Base-by-base conservation (phyloP, 2,888 invertebrate species). In the Bombylius major region DNA sequence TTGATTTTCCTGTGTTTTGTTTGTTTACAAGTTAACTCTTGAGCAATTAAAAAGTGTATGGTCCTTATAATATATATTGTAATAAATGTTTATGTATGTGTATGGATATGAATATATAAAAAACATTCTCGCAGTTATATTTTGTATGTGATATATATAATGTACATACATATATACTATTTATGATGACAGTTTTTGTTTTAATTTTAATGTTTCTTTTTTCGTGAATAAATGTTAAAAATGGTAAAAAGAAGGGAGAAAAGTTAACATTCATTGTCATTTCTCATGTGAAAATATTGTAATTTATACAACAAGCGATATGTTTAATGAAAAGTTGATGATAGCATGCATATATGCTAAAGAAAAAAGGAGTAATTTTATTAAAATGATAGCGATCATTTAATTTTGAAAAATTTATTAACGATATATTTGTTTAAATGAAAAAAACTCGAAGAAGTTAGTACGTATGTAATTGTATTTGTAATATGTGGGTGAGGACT, bases 21-120 rank as follows among this genome's bases (percentile, higher is more conserved):
- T 59, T 59, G 58, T 63, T 64, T 66, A 64, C 66, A 65, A 69
- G 66, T 69, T 67, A 70, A 66, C 67, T 66, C 63, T 67, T 65
- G 68, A 71, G 69, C 71, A 72, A 71, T 71, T 71, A 71, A 71
- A 70, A 69, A 70, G 62, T 49, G 53, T 48, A 47, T 44, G 47
- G 42, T 53, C 31, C 48, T 42, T 42, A 42, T 42, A 42, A 42
- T 42, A 11, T 39, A 11, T 42, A 42, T 4, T 11, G 11, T 11
- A 4, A 42, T 36, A 9, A 8, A 36, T 9, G 36, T 8, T 6
- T 36, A 36, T 36, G 6, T 4, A 4, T 36, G 4, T 36, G 9
- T 9, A 8, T 8, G 1, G 9, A 4, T 36, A 36, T 36, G n/a
- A n/a, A n/a, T n/a, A n/a, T n/a, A n/a, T n/a, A n/a, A 36, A 5